Evolutionary conservation across 2,888 invertebrate genomes (phyloP).

Genomic region (Noctua janthe): DNA sequence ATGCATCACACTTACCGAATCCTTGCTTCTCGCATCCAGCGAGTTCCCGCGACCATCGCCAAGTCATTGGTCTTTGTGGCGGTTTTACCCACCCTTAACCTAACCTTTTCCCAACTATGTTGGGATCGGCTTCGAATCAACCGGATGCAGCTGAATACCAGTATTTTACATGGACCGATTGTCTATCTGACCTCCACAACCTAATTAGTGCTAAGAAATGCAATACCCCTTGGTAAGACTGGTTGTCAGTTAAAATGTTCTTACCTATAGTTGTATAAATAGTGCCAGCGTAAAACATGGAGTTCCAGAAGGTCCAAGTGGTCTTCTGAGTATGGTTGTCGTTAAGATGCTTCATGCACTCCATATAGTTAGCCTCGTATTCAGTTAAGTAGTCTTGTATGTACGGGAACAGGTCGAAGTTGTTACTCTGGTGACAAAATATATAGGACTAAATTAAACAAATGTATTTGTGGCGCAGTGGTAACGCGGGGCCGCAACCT

Average conservation of each 20-base stretch:
- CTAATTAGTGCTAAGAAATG: background rate
- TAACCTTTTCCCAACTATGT: background rate
- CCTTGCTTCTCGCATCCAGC: background rate
- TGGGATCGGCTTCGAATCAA: background rate
- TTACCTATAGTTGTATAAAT: slow-evolving; percentile 97
- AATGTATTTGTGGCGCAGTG: background rate
- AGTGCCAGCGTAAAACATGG: slow-evolving; percentile 96
- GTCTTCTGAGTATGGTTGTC: slow-evolving; percentile 86
- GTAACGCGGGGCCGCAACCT: too few species aligned
- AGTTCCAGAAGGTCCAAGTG: slow-evolving; percentile 96
- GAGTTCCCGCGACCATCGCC: background rate
- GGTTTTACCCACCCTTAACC: background rate
- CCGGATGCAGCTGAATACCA: background rate
- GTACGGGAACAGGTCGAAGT: slow-evolving; percentile 69
- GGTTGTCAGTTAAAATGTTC: background rate
- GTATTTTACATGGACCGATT: background rate
- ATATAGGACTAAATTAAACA: background rate
- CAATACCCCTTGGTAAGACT: background rate
- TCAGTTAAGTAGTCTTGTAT: slow-evolving; percentile 76
- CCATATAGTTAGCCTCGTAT: slow-evolving; percentile 90
- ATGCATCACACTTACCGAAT: background rate
- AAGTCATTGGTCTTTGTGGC: background rate
- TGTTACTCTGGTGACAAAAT: slow-evolving; percentile 67
- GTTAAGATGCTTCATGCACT: slow-evolving; percentile 84
- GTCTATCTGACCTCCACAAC: background rate